These are phyloP conservation scores for Conopomorpha cramerella DNA, from an alignment of 1,140 invertebrate genomes.

Conservation along the genomic window DNA sequence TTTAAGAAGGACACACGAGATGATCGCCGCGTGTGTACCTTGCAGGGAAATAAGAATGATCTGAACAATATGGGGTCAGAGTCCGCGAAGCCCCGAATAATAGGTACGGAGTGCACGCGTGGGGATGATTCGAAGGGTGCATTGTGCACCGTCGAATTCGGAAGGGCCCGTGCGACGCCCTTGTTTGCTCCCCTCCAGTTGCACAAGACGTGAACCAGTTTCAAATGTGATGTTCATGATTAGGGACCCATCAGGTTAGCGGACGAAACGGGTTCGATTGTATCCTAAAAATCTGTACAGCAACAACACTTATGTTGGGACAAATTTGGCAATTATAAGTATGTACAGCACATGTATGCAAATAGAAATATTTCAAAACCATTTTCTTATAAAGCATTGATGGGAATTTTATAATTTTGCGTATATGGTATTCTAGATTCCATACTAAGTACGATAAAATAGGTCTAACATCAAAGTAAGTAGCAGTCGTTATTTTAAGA, in stretches of 20 bases:
- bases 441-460: too few relatives aligned
- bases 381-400: too few relatives aligned
- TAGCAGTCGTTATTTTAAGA: too few relatives aligned
- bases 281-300: too few relatives aligned
- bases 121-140: conserved; percentile 57
- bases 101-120: conserved; percentile 53
- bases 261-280: not conserved
- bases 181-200: conserved; percentile 54
- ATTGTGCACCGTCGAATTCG: conserved; percentile 57
- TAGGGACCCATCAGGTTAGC: not conserved
- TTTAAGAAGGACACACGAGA: conserved; percentile 10
- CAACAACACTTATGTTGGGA: too few relatives aligned
- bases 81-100: conserved; percentile 50
- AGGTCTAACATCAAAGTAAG: too few relatives aligned
- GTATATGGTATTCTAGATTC: too few relatives aligned
- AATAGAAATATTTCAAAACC: too few relatives aligned
- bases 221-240: conserved; percentile 54
- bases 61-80: conserved; percentile 54
- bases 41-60: conserved; percentile 32
- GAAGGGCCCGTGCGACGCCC: conserved; percentile 49
- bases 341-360: too few relatives aligned
- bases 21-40: conserved; percentile 40
- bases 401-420: too few relatives aligned
- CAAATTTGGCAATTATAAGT: too few relatives aligned
- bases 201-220: conserved; percentile 58